Evolutionary conservation across 2,888 invertebrate genomes (phyloP).

Genomic region (Tachina lurida): DNA sequence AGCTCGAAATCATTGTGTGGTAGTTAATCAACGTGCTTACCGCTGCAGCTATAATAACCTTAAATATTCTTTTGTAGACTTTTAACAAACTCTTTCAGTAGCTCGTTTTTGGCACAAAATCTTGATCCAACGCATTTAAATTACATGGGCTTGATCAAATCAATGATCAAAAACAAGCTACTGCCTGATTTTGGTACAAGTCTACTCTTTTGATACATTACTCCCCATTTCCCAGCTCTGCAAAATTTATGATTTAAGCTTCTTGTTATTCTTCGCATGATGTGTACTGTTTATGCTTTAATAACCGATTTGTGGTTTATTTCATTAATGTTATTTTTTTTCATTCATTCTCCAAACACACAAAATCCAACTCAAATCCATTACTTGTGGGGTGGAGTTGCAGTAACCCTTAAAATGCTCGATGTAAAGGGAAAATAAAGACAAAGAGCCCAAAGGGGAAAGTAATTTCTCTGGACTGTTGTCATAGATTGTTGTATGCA

Average conservation of each 20-base stretch:
- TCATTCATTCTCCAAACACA: constrained; percentile 33
- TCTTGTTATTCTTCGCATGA: background rate
- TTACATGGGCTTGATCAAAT: too few species aligned
- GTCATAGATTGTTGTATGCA: constrained; percentile 1
- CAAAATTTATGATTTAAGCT: background rate
- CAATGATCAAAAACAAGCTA: too few species aligned
- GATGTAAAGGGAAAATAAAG: background rate
- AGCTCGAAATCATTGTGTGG: too few species aligned
- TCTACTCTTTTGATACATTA: too few species aligned
- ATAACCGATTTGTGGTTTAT: constrained; percentile 70
- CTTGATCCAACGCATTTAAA: too few species aligned
- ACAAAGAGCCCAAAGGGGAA: background rate
- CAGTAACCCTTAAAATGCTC: constrained; percentile 12
- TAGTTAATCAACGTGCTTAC: too few species aligned
- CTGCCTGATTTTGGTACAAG: too few species aligned
- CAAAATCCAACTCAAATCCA: constrained; percentile 11
- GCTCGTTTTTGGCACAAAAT: too few species aligned
- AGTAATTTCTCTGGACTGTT: constrained; percentile 14
- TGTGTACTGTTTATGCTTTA: constrained; percentile 60
- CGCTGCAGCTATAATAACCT: too few species aligned
- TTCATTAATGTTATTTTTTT: constrained; percentile 59
- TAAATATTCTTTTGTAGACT: too few species aligned
- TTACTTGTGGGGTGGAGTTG: background rate
- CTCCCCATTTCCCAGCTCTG: too few species aligned
- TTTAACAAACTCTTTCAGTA: too few species aligned